A percentile compares a stretch with the other conserved stretches of the same genome.
Conservation (phyloP, 2,888 invertebrate species). For the Cistogaster globosa region DNA sequence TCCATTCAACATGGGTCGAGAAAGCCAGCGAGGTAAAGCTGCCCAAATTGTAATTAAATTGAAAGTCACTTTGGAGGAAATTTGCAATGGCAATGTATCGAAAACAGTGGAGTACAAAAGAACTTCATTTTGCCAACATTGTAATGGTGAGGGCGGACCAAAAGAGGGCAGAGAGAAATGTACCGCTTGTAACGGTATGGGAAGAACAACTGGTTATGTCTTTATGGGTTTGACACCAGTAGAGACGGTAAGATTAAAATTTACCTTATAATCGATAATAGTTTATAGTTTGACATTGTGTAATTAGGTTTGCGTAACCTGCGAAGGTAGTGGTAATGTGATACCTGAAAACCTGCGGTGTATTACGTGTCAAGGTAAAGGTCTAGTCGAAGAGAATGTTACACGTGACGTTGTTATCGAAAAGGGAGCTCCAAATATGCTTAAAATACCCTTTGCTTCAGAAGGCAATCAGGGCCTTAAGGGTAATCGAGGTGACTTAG, state of each 20-base stretch:
- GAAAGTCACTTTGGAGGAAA: constrained; percentile 93
- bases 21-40: constrained; percentile 86
- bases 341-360: constrained; percentile 93
- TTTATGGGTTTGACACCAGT: constrained; percentile 82
- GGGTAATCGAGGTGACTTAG: constrained; percentile 93
- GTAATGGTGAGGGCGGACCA: constrained; percentile 80
- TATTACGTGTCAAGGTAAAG: constrained; percentile 91
- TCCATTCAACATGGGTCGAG: constrained; percentile 85
- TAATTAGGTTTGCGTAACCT: constrained; percentile 84
- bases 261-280: background rate
- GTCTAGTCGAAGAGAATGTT: constrained; percentile 91
- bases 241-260: constrained; percentile 84
- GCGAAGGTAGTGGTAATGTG: constrained; percentile 88
- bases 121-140: constrained; percentile 77
- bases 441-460: constrained; percentile 92
- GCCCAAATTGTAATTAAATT: constrained; percentile 91
- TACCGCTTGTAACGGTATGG: constrained; percentile 77
- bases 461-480: constrained; percentile 96
- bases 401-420: constrained; percentile 94
- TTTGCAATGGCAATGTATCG: constrained; percentile 94
- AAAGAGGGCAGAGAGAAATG: constrained; percentile 75
- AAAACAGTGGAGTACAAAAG: constrained; percentile 79
- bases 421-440: constrained; percentile 93
- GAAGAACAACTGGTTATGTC: constrained; percentile 80
- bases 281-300: background rate